Evolutionary conservation across 35 echinoderm and acorn worm species (phyloP).

Genomic region (Strongylocentrotus purpuratus): DNA sequence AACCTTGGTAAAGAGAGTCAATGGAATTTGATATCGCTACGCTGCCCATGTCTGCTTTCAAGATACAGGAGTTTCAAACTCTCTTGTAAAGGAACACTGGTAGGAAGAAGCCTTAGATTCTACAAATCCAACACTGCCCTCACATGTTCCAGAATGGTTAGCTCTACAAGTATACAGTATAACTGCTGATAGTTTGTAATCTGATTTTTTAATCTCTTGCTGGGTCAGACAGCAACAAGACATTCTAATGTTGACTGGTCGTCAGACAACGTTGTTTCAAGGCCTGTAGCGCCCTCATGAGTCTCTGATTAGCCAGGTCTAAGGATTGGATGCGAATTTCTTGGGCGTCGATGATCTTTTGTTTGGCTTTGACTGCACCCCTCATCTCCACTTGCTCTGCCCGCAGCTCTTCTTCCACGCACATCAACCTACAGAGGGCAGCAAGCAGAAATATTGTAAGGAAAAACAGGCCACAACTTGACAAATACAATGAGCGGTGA

Average conservation of each 20-base stretch:
- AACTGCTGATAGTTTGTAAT: neutral
- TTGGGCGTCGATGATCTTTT: slow-evolving; percentile 98
- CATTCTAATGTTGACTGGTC: neutral
- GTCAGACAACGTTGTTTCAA: slow-evolving; percentile 92
- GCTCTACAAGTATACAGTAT: neutral
- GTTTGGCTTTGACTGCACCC: slow-evolving; percentile 83
- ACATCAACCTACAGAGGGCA: slow-evolving; percentile 79
- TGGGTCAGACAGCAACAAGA: neutral
- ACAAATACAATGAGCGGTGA: neutral
- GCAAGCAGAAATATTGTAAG: neutral
- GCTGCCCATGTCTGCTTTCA: neutral
- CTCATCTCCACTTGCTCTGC: slow-evolving; percentile 92
- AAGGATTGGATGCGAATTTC: slow-evolving; percentile 86
- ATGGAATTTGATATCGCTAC: neutral
- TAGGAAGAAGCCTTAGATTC: too few relatives aligned
- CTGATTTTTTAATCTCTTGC: neutral
- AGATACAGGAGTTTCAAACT: too few relatives aligned
- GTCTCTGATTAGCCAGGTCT: slow-evolving; percentile 82
- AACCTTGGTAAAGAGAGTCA: neutral
- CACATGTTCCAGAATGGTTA: neutral
- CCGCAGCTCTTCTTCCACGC: slow-evolving; percentile 93
- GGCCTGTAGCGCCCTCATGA: slow-evolving; percentile 91
- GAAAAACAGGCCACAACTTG: neutral
- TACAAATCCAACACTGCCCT: neutral
- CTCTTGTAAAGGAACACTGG: too few relatives aligned